phyloP scores from a whole-genome alignment of 2,797 vertebrate genomes.

The Tapirus indicus region DNA sequence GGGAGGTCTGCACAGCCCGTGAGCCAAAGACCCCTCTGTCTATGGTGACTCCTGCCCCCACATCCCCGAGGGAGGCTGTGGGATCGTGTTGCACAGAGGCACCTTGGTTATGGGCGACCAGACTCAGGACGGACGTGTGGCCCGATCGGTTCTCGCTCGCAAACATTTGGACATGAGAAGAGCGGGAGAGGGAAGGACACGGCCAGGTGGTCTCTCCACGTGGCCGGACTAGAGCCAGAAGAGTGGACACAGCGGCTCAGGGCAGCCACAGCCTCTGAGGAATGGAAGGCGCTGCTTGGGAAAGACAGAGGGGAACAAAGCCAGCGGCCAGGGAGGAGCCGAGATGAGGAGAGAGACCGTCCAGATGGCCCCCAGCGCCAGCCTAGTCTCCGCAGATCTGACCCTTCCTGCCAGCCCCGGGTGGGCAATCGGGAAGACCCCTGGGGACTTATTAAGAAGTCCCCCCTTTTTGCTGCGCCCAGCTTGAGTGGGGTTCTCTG shows the following conservation, averaged over 20 bases:
- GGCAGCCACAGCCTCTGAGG: background rate
- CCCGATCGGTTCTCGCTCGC: background rate
- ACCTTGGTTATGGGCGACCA: accelerated
- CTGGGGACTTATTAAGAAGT: background rate
- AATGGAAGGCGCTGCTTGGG: background rate
- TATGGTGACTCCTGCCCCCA: accelerated
- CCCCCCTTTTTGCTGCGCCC: background rate
- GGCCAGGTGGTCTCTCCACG: background rate
- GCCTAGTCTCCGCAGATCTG: background rate
- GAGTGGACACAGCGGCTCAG: background rate
- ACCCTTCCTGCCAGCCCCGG: background rate
- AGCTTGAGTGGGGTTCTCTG: background rate
- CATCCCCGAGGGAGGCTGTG: accelerated
- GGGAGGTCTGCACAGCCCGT: no score
- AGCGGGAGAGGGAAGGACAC: no score
- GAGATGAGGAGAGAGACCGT: background rate
- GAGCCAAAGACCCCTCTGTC: background rate
- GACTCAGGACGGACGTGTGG: background rate
- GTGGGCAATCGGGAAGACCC: background rate
- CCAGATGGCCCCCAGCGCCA: accelerated
- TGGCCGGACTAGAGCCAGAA: background rate
- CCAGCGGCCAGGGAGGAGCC: background rate
- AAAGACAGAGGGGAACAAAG: background rate
- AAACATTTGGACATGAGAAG: background rate
- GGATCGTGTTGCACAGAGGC: accelerated